A percentile compares a stretch with the other conserved stretches of the same genome.
These are phyloP conservation scores for Gortyna flavago DNA, from an alignment of 2,888 invertebrate genomes.

Conservation along the genomic window DNA sequence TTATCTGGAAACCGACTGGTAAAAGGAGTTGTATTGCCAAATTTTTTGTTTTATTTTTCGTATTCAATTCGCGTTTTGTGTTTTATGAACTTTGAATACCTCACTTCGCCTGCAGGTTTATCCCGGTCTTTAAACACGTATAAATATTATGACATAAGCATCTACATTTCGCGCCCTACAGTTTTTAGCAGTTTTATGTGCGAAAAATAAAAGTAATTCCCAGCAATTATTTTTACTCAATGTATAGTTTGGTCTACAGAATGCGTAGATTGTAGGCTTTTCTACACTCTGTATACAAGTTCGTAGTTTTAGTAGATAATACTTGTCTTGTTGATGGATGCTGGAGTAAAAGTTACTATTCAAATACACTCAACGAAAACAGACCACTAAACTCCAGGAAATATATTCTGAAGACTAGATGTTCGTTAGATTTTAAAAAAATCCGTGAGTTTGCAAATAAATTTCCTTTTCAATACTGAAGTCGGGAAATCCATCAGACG, in stretches of 20 bases:
- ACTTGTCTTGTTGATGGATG: background rate
- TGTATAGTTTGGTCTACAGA: background rate
- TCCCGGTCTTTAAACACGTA: background rate
- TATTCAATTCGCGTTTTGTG: background rate
- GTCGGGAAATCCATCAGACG: slow-evolving; percentile 42
- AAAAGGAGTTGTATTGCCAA: background rate
- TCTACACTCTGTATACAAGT: background rate
- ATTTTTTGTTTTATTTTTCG: background rate
- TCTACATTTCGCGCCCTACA: background rate
- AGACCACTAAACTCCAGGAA: background rate
- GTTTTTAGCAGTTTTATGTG: too few relatives aligned
- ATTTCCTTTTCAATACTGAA: slow-evolving; percentile 38
- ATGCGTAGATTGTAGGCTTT: background rate
- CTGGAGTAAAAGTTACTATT: background rate
- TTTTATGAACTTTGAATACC: background rate
- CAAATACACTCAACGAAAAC: background rate
- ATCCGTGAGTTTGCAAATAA: slow-evolving; percentile 9
- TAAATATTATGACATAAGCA: background rate
- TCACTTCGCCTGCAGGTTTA: background rate
- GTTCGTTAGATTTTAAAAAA: slow-evolving; percentile 3
- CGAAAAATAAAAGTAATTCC: background rate
- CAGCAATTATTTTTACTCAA: background rate
- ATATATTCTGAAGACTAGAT: background rate
- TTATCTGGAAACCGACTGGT: background rate
- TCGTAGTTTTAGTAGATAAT: background rate